phyloP scores from a whole-genome alignment of 2,888 invertebrate species.

The Melanostoma scalare region DNA sequence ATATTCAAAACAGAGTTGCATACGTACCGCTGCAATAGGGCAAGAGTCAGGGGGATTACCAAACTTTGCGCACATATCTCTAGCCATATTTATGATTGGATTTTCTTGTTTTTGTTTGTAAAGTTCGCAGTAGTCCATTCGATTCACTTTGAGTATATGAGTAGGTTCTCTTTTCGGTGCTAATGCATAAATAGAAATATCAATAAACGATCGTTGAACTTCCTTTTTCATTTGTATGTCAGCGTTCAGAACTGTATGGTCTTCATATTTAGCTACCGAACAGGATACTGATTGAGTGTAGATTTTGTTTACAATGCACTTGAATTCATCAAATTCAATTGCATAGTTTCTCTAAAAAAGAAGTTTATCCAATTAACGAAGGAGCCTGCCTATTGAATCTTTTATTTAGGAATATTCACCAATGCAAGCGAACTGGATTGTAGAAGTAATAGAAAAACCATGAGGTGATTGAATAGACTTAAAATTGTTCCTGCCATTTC shows the following conservation, averaged over 20 bases:
- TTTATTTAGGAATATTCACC: no score
- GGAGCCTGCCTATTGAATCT: no score
- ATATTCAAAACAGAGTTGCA: no score
- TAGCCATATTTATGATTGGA: no score
- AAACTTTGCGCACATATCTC: no score
- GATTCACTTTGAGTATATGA: neutral
- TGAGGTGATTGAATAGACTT: no score
- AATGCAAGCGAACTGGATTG: no score
- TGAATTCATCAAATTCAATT: neutral
- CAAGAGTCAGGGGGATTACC: no score
- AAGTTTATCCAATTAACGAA: no score
- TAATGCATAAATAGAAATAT: neutral
- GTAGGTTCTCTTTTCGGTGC: neutral
- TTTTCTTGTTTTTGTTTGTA: neutral
- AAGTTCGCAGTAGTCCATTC: neutral
- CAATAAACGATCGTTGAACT: neutral
- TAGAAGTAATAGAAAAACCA: no score
- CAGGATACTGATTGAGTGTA: neutral
- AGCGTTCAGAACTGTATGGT: neutral
- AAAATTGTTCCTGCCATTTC: no score
- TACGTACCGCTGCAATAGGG: no score
- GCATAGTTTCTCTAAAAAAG: neutral
- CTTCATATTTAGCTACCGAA: neutral
- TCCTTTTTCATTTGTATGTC: slow-evolving; percentile 5
- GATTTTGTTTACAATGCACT: neutral